Evolutionary conservation across 2,888 invertebrate genomes (phyloP), one percentile per base, ranked within the genome.

Genomic region (Agelastica alni): DNA sequence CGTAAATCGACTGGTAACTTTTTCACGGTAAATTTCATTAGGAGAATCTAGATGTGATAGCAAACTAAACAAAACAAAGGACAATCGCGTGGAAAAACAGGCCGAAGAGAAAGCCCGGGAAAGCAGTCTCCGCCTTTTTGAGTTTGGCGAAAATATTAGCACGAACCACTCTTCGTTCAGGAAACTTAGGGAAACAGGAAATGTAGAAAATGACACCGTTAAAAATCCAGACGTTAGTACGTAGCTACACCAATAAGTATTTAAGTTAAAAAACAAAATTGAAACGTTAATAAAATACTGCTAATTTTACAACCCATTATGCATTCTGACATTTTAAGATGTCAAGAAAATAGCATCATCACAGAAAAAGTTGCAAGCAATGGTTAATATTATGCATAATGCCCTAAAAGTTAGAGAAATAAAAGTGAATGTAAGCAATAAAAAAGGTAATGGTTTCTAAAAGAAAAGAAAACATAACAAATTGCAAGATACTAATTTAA

Each of bases 141-240:
- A 64, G 58, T 65, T 63, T 60, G 64, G 51, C 52, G 55, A 63
- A 65, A 63, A 64, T 63, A 64, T 62, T 62, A 61, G 53, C 61
- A 55, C 53, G 44, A 53, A 62, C 59, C 64, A 63, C 67, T 66
- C 62, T 63, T 53, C 51, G 62, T 61, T 54, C 66, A 60, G 66
- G 67, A 68, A 67, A 65, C 63, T 59, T 58, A 58, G 54, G 63
- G 17, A 37, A 47, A 47, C 16, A 13, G 17, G 16, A 39, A 47
- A 37, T 39, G 16, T 16, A 39, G 14, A 20, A 14, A 47, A n/a
- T 2, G 14, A 45, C 45, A 45, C 45, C 34, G 34, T 20, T 34
- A 45, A 45, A 45, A 45, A 45, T 5, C 13, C 20, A 20, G 20
- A n/a, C 17, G 2, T n/a, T 7, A 2, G 5, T 17, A n/a, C 17